Base-by-base conservation (phyloP, 2,888 invertebrate genomes). In the Esperia sulphurella region DNA sequence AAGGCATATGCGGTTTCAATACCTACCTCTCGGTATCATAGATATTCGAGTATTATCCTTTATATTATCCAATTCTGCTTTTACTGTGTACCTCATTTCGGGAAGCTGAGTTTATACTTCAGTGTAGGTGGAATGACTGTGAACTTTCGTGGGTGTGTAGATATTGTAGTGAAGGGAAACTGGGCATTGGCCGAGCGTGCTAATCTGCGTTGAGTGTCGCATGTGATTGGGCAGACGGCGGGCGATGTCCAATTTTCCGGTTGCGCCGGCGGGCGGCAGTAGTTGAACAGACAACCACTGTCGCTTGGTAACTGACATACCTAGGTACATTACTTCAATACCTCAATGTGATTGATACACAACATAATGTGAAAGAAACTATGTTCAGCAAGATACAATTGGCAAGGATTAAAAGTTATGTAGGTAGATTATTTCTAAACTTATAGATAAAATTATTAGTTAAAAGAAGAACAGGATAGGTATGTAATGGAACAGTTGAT, bases 121-220 rank as follows among this genome's bases (percentile, higher is more conserved):
- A 71, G 82, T 86, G 84, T 74, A 83, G 62, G 69, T 69, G 68
- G 69, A 62, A 64, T 59, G 65, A 72, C 66, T 77, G 76, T 68
- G 69, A 71, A 81, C 79, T 79, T 79, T 80, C 76, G 71, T 60
- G 59, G 64, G 53, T 57, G 66, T 55, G 51, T 64, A 64, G 59
- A 65, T 65, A 53, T 61, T 65, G 68, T 65, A 60, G 70, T 75
- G 61, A 63, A 53, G 66, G 64, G 65, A 59, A 65, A 75, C 75
- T 72, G 75, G 75, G 69, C 75, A 74, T 74, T 79, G 80, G 79
- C 70, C 71, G 80, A 83, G 71, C 76, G 78, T 75, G 80, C 88
- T 86, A 88, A 89, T 89, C 86, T 87, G 84, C 82, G 82, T 83
- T 71, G 86, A 82, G 84, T 83, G 86, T 85, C 84, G 84, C 84